phyloP scores from a whole-genome alignment of 1,140 invertebrate species.

The Heliconius hermathena region DNA sequence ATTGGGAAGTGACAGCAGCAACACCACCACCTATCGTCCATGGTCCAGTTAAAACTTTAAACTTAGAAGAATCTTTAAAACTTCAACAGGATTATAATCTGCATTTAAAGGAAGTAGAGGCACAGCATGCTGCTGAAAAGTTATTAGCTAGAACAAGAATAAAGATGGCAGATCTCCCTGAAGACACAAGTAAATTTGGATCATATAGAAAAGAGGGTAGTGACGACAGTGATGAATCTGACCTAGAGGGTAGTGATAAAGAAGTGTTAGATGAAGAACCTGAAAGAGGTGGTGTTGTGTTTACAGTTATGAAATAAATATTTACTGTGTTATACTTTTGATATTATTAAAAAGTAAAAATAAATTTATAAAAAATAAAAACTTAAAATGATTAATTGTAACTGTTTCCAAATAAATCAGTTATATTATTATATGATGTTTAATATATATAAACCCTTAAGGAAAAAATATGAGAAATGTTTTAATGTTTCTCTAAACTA shows the following conservation, averaged over 20 bases:
- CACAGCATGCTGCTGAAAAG: slow-evolving; percentile 70
- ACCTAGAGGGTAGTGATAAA: slow-evolving; percentile 68
- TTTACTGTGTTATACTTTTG: not conserved
- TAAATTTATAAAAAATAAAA: not conserved
- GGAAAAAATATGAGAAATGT: not conserved
- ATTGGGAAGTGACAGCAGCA: slow-evolving; percentile 87
- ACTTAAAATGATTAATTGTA: not conserved
- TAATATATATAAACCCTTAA: not conserved
- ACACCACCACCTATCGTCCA: slow-evolving; percentile 84
- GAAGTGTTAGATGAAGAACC: slow-evolving; percentile 75
- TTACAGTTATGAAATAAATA: slow-evolving; percentile 69
- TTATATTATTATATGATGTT: not conserved
- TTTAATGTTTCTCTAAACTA: not conserved
- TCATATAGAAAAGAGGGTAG: slow-evolving; percentile 62
- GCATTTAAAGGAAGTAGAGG: slow-evolving; percentile 70
- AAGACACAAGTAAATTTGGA: slow-evolving; percentile 58
- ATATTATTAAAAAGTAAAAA: not conserved
- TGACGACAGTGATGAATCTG: slow-evolving; percentile 62
- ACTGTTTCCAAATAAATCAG: not conserved
- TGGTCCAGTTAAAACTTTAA: slow-evolving; percentile 81
- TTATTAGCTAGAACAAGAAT: slow-evolving; percentile 53
- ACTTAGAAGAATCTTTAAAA: slow-evolving; percentile 83
- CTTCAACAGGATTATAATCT: slow-evolving; percentile 79
- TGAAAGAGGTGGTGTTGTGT: slow-evolving; percentile 70
- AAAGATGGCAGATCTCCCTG: slow-evolving; percentile 60